Evolutionary conservation across 2,797 vertebrate genomes (phyloP), one percentile per base, ranked within the genome.

Genomic region (Aeoliscus strigatus): DNA sequence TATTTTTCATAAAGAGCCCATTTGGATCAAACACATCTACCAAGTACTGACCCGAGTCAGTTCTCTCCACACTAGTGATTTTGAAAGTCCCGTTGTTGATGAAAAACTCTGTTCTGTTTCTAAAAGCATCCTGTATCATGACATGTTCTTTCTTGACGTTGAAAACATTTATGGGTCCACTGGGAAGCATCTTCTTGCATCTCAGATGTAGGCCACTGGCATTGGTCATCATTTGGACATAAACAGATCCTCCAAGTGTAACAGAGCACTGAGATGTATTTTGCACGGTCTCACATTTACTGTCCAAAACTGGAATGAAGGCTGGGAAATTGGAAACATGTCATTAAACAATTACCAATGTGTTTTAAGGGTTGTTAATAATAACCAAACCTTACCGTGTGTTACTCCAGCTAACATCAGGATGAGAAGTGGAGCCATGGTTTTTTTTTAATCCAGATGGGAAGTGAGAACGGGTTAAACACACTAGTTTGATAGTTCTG

Each of bases 71-170:
- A 0, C 52, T 26, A 14, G 6, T 44, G 35, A 83, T 52, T 52
- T 57, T 70, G 3, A 82, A 2, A 0, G 70, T 84, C 16, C 70
- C 62, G 0, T 50, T 77, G 28, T n/a, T 9, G 17, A 69, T 44
- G 28, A 69, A 39, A 37, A 77, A 72, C 5, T 43, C 8, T 1
- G 30, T 31, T 46, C 60, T 65, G 27, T 64, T 51, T 18, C 0
- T 26, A 0, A 51, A 65, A 0, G 11, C 2, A 0, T 35, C 42
- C 0, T 14, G 0, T 31, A 54, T 37, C 0, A 0, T 29, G 45
- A 70, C n/a, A 8, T 24, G 51, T 5, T 36, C 38, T 14, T 6
- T 67, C 18, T 17, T 63, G 24, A 63, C 6, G 2, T 0, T 6
- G 26, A 84, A 69, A n/a, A 81, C 43, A 0, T 2, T 27, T 0